These are phyloP conservation scores for Amphipoea oculea DNA, from an alignment of 2,888 invertebrate species.

Conservation along the genomic window DNA sequence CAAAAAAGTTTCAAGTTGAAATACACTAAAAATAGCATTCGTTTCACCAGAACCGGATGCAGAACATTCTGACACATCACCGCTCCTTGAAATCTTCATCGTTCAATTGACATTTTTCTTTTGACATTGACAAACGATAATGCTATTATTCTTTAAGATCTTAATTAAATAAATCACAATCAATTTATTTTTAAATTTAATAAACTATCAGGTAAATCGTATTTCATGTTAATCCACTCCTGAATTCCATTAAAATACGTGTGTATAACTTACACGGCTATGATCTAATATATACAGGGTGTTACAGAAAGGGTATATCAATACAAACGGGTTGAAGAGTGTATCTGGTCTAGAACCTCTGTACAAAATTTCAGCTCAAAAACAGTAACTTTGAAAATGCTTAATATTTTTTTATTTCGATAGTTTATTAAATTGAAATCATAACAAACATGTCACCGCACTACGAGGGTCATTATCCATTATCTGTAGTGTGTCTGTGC, in stretches of 20 bases:
- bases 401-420: no score
- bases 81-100: neutral
- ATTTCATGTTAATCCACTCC: neutral
- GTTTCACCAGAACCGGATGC: slow-evolving; percentile 27
- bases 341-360: no score
- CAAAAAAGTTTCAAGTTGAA: slow-evolving; percentile 16
- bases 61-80: slow-evolving; percentile 5
- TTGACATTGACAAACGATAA: neutral
- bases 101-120: no score
- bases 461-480: no score
- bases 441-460: no score
- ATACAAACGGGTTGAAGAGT: no score
- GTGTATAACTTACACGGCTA: neutral
- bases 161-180: neutral
- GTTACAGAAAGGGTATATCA: no score
- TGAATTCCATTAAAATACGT: neutral
- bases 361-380: no score
- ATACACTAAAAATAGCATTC: neutral
- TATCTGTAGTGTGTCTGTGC: no score
- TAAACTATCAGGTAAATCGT: neutral
- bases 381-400: no score
- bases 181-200: neutral
- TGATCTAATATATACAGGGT: neutral
- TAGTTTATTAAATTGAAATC: no score
- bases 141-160: slow-evolving; percentile 1